Evolutionary conservation across 1,140 invertebrate genomes (phyloP).

Genomic region (Stratiolaelaps scimitus): DNA sequence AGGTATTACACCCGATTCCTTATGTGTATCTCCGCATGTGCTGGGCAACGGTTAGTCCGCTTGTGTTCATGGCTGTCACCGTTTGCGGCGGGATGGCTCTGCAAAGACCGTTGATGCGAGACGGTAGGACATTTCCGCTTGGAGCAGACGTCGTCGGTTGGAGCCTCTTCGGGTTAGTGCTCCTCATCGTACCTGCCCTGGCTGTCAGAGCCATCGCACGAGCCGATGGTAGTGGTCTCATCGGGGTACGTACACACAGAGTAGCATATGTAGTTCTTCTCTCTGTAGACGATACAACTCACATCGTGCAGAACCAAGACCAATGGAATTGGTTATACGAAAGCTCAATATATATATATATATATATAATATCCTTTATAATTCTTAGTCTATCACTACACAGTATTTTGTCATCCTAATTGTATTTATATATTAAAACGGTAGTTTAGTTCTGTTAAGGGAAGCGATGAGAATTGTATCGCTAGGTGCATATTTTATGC

Average conservation of each 20-base stretch:
- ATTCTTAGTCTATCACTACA: no score
- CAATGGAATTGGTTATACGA: no score
- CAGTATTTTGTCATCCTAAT: no score
- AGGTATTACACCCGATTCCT: constrained; percentile 69
- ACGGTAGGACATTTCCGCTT: constrained; percentile 30
- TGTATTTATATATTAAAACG: no score
- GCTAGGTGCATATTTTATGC: no score
- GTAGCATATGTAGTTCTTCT: no score
- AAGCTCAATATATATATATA: no score
- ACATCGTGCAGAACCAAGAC: no score
- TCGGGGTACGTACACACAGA: neutral
- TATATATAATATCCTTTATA: no score
- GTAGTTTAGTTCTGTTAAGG: no score
- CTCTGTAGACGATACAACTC: no score
- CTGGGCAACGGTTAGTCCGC: constrained; percentile 65
- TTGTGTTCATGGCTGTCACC: constrained; percentile 57
- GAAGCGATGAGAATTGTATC: no score
- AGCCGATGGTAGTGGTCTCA: constrained; percentile 11
- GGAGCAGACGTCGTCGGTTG: constrained; percentile 33
- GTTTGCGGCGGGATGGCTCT: constrained; percentile 29
- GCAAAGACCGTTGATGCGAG: constrained; percentile 20
- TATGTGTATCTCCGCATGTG: constrained; percentile 67
- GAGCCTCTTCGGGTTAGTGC: constrained; percentile 31
- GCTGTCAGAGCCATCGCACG: constrained; percentile 30
- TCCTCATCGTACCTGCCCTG: constrained; percentile 32